phyloP scores from a whole-genome alignment of 2,113 vertebrate genomes.

The Anarrhichthys ocellatus region DNA sequence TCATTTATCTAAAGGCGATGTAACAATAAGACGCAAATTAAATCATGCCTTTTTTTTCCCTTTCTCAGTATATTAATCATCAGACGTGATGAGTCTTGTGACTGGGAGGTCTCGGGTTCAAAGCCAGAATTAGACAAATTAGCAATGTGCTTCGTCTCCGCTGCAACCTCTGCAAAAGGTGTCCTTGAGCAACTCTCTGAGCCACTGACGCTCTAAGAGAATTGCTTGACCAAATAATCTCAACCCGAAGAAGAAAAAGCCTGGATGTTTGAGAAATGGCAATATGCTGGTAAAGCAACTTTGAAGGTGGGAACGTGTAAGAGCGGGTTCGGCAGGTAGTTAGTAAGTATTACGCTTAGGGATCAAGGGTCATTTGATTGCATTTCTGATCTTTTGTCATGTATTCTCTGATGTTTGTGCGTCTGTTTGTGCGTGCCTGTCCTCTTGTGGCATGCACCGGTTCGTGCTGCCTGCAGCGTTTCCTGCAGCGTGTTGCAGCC shows the following conservation, averaged over 20 bases:
- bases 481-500: constrained; percentile 33
- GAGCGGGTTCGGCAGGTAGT: background rate
- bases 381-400: constrained; percentile 9
- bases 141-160: background rate
- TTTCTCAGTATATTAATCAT: constrained; percentile 11
- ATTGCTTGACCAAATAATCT: background rate
- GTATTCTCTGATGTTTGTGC: background rate
- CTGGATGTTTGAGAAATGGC: background rate
- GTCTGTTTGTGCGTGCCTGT: background rate
- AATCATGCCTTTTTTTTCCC: constrained; percentile 11
- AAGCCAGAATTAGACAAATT: constrained; percentile 8
- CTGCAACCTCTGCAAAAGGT: constrained; percentile 3
- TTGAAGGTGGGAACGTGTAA: background rate
- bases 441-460: constrained; percentile 9
- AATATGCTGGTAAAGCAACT: background rate
- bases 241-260: background rate
- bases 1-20: constrained; percentile 37
- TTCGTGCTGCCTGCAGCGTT: constrained; percentile 38
- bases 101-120: background rate
- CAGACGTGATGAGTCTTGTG: background rate
- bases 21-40: constrained; percentile 40
- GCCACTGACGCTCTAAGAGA: background rate
- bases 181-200: constrained; percentile 22
- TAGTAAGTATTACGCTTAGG: background rate
- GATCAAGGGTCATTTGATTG: background rate